Evolutionary conservation across 2,888 invertebrate genomes (phyloP).

Genomic region (Nudaria mundana): DNA sequence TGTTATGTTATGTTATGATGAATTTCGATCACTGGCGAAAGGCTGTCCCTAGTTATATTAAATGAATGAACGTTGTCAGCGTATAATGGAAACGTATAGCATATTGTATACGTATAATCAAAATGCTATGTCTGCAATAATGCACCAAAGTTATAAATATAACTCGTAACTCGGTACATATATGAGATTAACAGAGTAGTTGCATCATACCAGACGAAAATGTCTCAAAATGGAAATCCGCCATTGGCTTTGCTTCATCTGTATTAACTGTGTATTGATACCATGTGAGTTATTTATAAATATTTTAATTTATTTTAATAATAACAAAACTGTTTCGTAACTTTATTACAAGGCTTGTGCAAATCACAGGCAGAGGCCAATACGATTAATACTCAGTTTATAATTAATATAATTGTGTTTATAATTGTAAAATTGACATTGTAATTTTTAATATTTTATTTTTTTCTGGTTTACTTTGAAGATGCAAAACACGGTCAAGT

Average conservation of each 20-base stretch:
- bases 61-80: background rate
- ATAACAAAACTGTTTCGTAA: too few species aligned
- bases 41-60: background rate
- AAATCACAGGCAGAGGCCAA: background rate
- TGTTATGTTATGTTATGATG: background rate
- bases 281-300: slow-evolving; percentile 32
- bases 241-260: slow-evolving; percentile 45
- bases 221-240: slow-evolving; percentile 71
- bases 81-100: slow-evolving; percentile 28
- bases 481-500: too few species aligned
- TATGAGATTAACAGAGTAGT: slow-evolving; percentile 26
- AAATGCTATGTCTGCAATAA: slow-evolving; percentile 17
- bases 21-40: background rate
- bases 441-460: too few species aligned
- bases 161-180: too few species aligned
- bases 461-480: too few species aligned
- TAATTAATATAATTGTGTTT: too few species aligned
- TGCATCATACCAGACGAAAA: slow-evolving; percentile 46
- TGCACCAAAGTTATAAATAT: slow-evolving; percentile 29
- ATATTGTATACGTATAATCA: slow-evolving; percentile 5
- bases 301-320: background rate
- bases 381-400: too few species aligned
- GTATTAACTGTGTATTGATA: slow-evolving; percentile 53
- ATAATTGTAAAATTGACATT: too few species aligned
- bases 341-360: too few species aligned